Evolutionary conservation across 2,888 invertebrate species (phyloP).

Genomic region (Poecilus cupreus): DNA sequence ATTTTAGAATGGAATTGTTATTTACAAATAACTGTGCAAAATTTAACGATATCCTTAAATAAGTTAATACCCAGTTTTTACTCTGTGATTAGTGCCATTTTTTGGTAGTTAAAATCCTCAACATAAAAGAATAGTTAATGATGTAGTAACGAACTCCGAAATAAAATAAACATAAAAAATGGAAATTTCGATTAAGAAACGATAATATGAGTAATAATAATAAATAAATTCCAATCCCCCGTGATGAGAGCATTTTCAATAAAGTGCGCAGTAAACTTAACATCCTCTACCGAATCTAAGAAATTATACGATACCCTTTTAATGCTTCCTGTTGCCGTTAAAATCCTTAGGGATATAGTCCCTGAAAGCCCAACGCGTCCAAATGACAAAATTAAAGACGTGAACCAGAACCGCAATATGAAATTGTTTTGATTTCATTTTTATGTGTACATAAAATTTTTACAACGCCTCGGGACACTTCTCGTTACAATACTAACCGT

Average conservation of each 20-base stretch:
- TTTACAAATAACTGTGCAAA: too few relatives aligned
- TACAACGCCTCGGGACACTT: conserved; percentile 48
- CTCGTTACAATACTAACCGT: conserved; percentile 57
- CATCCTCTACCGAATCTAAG: not conserved
- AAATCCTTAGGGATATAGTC: conserved; percentile 18
- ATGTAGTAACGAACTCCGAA: too few relatives aligned
- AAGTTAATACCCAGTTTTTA: too few relatives aligned
- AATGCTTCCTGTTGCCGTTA: not conserved
- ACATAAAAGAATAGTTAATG: too few relatives aligned
- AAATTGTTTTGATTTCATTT: conserved; percentile 58
- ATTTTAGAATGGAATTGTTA: too few relatives aligned
- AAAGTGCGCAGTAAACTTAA: conserved; percentile 2
- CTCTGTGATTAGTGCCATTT: too few relatives aligned
- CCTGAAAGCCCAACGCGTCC: conserved; percentile 3
- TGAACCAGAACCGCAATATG: conserved; percentile 25
- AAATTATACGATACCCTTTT: not conserved
- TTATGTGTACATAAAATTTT: conserved; percentile 55
- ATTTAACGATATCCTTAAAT: too few relatives aligned
- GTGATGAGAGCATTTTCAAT: conserved; percentile 25
- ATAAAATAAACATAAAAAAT: too few relatives aligned
- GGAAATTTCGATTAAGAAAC: not conserved
- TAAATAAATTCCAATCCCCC: not conserved
- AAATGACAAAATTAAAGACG: conserved; percentile 50
- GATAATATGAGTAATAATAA: conserved; percentile 21
- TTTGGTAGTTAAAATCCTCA: too few relatives aligned